Evolutionary conservation across 1,140 invertebrate species (phyloP), one percentile per base, ranked within the genome.

Genomic region (Armadillidium nasatum): DNA sequence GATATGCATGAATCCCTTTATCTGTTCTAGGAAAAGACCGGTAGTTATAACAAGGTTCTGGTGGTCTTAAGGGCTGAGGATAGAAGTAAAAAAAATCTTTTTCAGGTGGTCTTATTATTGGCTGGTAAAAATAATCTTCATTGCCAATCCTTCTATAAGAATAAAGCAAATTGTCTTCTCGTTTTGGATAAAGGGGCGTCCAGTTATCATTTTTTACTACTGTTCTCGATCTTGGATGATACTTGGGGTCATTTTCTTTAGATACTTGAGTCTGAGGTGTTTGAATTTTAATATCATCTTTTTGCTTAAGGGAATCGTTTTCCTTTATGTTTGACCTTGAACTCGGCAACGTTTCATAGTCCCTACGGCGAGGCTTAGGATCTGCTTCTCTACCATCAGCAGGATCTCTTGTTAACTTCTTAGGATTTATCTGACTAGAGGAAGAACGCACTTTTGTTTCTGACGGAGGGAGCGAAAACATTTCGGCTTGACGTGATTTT

Each of bases 171-270:
- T 60, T 15, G 7, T 60, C 50, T 15, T 60, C 50, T 60, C 50
- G 11, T 60, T 19, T 60, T 15, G 50, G 50, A 19, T 33, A 33
- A n/a, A 7, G 50, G 4, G 50, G 50, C 19, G 4, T 13, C 50
- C 50, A 60, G 50, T 19, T 60, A 60, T 60, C 50, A 60, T 60
- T 60, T 60, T 60, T 60, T 3, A 60, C 50, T 15, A 60, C 50
- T 13, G 50, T 60, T 60, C 50, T 60, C 3, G 50, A 60, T 60
- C 50, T 60, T 60, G 50, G 50, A 60, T 60, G 50, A 60, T 60
- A 60, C 15, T 60, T 33, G 4, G 50, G 50, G 19, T 60, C 50
- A 60, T 60, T 60, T n/a, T 60, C 50, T 60, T 60, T 60, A 4
- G 50, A 19, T 15, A 60, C 7, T 60, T 60, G 11, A 60, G 50